Base-by-base conservation (phyloP, 2,113 vertebrate species). In the Tringa solitaria region DNA sequence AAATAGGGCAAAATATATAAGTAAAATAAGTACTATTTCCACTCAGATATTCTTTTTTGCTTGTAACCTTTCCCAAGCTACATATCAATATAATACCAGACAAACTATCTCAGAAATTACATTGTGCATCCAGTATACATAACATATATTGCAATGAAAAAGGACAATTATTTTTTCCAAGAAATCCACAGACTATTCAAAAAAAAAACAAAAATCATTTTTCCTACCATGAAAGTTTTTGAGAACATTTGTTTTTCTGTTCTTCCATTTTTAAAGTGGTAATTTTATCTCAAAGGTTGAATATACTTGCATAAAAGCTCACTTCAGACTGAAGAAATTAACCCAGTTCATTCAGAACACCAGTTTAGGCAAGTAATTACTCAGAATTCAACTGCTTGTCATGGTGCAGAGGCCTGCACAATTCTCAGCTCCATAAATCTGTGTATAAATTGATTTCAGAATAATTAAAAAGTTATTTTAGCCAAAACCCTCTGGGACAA, bases 381-480 rank as follows among this genome's bases (percentile, higher is more conserved):
- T 84, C 65, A 87, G 77, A 94, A 89, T 87, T 84, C 77, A 82
- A 59, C 60, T 63, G 20, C 50, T 84, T 81, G 60, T 75, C 84
- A 33, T 16, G 43, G 35, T 82, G 32, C 61, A 90, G 57, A 96
- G 74, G 60, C 30, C 53, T 68, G 61, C 57, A 79, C 53, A 90
- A 94, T 80, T 87, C 83, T 87, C 74, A 85, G 63, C 50, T 88
- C 72, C 56, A 93, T 81, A 84, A 80, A 84, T 84, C 59, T 90
- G 46, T 56, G 65, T 72, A 64, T 88, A 89, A 95, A 93, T 91
- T 74, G 68, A 76, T 94, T 94, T 78, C 70, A 87, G 81, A 87
- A 93, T 92, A 81, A 95, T 92, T 91, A 84, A 84, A 82, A 54
- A 82, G 81, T 65, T 93, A 39, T 84, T 92, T 89, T 81, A 96